Evolutionary conservation across 2,113 vertebrate species (phyloP).

Genomic region (Eulemur rufifrons): DNA sequence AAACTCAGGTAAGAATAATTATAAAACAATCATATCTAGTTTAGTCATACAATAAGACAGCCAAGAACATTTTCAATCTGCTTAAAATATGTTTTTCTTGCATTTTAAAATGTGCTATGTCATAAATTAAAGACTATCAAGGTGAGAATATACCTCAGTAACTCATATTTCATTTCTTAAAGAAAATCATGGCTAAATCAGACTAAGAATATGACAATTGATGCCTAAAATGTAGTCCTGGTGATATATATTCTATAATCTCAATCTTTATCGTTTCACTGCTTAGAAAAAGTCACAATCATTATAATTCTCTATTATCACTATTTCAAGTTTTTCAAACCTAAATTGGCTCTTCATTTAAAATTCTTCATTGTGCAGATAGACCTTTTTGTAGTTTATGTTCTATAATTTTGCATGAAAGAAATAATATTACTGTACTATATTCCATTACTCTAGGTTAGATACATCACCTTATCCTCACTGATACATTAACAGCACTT

Average conservation of each 20-base stretch:
- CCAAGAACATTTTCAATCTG: not conserved
- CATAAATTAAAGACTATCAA: not conserved
- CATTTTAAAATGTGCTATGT: not conserved
- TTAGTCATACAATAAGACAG: not conserved
- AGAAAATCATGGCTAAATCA: not conserved
- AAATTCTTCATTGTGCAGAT: not conserved
- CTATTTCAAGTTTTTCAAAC: not conserved
- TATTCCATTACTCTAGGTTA: not conserved
- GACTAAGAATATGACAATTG: not conserved
- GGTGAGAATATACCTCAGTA: not conserved
- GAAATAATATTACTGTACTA: not conserved
- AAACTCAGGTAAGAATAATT: slow-evolving; percentile 54
- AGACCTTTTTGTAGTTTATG: not conserved
- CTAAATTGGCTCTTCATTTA: not conserved
- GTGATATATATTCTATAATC: not conserved
- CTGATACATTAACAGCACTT: not conserved
- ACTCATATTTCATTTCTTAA: not conserved
- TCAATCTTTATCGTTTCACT: not conserved
- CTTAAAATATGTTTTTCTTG: not conserved
- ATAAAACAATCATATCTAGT: not conserved
- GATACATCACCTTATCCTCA: not conserved
- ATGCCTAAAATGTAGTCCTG: not conserved
- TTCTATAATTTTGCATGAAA: not conserved
- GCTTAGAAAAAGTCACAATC: not conserved
- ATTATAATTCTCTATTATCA: not conserved